phyloP scores from a whole-genome alignment of 2,113 vertebrate species.

The Ellobius talpinus region DNA sequence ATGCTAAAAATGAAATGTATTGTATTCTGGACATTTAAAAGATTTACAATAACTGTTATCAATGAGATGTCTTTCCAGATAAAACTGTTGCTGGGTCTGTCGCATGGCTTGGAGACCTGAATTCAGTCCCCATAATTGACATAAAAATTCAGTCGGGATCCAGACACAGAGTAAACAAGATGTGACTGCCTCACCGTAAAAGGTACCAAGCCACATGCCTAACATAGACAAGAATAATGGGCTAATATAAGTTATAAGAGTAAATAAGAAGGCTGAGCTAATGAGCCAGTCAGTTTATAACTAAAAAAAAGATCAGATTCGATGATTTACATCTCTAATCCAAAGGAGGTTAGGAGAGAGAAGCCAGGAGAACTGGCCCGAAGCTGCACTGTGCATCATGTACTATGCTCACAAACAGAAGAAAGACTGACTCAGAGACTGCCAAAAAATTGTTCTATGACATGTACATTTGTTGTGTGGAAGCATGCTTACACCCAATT shows the following conservation, averaged over 20 bases:
- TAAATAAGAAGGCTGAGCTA: no score
- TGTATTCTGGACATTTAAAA: neutral
- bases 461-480: neutral
- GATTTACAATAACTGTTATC: neutral
- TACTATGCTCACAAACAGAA: neutral
- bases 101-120: no score
- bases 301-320: no score
- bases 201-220: no score
- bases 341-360: neutral
- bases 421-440: neutral
- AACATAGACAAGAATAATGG: no score
- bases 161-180: no score
- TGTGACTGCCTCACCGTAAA: no score
- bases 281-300: no score
- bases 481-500: neutral
- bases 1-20: slow-evolving; percentile 31
- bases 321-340: neutral
- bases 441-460: neutral
- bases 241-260: no score
- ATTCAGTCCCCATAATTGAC: neutral
- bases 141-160: no score
- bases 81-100: neutral
- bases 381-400: neutral
- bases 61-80: no score
- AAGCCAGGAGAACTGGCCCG: neutral